Evolutionary conservation across 2,797 vertebrate species (phyloP).

Genomic region (Chaetodon trifasciatus): DNA sequence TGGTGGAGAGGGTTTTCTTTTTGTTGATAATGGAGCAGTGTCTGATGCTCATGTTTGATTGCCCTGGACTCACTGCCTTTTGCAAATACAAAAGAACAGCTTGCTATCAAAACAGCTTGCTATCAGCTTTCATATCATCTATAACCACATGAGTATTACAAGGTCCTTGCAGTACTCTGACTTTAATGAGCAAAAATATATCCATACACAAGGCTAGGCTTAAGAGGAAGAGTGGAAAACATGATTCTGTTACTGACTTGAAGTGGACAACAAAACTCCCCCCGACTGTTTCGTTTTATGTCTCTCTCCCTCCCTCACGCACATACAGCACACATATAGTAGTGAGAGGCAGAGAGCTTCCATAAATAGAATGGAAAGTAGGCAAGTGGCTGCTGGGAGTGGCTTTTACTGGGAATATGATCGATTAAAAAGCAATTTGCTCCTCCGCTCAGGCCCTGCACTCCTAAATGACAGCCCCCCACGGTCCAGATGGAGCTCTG

Average conservation of each 20-base stretch:
- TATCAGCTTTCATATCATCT: constrained; percentile 43
- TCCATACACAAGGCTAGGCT: background rate
- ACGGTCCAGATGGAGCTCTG: constrained; percentile 52
- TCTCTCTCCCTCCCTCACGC: background rate
- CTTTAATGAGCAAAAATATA: constrained; percentile 58
- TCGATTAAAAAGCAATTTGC: constrained; percentile 81
- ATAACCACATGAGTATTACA: constrained; percentile 27
- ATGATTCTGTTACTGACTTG: constrained; percentile 27
- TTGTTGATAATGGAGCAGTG: constrained; percentile 20
- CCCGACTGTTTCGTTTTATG: background rate
- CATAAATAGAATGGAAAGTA: constrained; percentile 69
- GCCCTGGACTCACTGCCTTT: constrained; percentile 28
- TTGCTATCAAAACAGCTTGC: constrained; percentile 29
- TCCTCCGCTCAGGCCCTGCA: constrained; percentile 51
- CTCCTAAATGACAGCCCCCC: constrained; percentile 60
- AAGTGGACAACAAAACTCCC: constrained; percentile 41
- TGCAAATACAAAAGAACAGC: constrained; percentile 42
- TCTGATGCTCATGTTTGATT: constrained; percentile 44
- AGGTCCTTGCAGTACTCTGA: constrained; percentile 27
- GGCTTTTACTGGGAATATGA: constrained; percentile 74
- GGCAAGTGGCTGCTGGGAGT: constrained; percentile 57
- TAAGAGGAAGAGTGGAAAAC: constrained; percentile 21
- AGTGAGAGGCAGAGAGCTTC: constrained; percentile 33
- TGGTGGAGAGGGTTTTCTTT: constrained; percentile 31
- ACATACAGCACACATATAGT: constrained; percentile 4